Evolutionary conservation across 1,140 invertebrate species (phyloP), one percentile per base, ranked within the genome.

Genomic region (Drosophila santomea): DNA sequence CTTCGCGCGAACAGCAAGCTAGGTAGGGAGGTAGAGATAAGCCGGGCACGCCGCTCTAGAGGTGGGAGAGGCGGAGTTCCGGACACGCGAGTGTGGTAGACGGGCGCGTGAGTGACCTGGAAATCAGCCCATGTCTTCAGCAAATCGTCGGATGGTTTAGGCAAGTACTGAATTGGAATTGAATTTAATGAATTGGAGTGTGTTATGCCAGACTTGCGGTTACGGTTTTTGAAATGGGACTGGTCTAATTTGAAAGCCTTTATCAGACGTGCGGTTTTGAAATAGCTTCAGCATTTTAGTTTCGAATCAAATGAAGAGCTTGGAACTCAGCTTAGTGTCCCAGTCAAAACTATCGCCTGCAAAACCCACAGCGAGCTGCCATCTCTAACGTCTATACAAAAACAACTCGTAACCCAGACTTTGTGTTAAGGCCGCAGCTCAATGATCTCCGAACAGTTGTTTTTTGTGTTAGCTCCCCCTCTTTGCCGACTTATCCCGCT

Each of bases 11-110:
- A 17, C 48, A 57, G 43, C n/a, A 8, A 35, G 12, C 28, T 58
- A 67, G 36, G 64, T 74, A 61, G 23, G 23, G 15, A 52, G 36
- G 44, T 43, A 15, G n/a, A 64, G 73, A 76, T 76, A 76, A 76
- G 73, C 61, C 73, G 73, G 61, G 35, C 45, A 67, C 47, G 73
- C 61, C 20, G 52, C 75, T 54, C 64, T 69, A 47, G 61, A 75
- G 72, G 23, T 36, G 60, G 51, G 4, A 25, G 25, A 25, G 25
- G 47, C 11, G 23, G 32, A 11, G 20, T 38, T 11, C 25, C 11
- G 28, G n/a, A 12, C 48, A 50, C 15, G 28, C 48, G 32, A 11
- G 48, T 7, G 10, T 35, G 47, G 8, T 10, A 35, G 50, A 52
- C 8, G 11, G 20, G 12, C 17, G 36, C 36, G 58, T 39, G 20